A percentile compares a stretch with the other conserved stretches of the same genome.
These are phyloP conservation scores for Caerostris extrusa DNA, from an alignment of 1,140 invertebrate genomes.

Conservation along the genomic window DNA sequence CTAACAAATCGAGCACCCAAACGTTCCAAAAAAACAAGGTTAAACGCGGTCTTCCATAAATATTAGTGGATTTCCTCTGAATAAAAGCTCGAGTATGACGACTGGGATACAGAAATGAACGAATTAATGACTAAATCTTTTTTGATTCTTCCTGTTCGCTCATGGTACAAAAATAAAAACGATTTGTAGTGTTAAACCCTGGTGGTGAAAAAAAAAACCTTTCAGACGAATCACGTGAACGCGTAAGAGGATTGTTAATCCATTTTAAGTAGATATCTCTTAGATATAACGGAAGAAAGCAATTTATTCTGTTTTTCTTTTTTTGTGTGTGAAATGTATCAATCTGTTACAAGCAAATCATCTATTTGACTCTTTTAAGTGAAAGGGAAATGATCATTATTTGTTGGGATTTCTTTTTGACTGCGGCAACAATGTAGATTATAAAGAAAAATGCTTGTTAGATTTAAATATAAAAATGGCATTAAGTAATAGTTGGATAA, in stretches of 20 bases:
- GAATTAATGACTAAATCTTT: not conserved
- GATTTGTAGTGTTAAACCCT: not conserved
- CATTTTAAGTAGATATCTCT: not conserved
- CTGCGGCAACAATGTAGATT: too few relatives aligned
- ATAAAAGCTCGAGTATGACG: not conserved
- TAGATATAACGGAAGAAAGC: not conserved
- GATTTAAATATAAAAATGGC: too few relatives aligned
- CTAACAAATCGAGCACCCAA: too few relatives aligned
- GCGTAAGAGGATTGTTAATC: not conserved
- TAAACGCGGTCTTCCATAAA: too few relatives aligned
- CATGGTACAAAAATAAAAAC: not conserved
- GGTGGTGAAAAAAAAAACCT: not conserved
- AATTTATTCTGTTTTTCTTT: not conserved
- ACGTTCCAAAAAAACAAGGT: too few relatives aligned
- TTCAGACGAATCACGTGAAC: not conserved
- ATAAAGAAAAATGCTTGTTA: too few relatives aligned
- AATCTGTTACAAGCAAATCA: not conserved
- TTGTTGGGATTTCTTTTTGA: too few relatives aligned
- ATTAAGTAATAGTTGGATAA: too few relatives aligned
- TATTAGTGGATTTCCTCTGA: too few relatives aligned
- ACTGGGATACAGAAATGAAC: not conserved
- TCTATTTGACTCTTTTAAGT: not conserved
- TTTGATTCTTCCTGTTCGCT: not conserved
- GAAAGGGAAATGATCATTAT: not conserved
- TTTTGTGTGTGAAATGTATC: not conserved